phyloP scores from a whole-genome alignment of 2,797 vertebrate genomes.

The Peromyscus eremicus region DNA sequence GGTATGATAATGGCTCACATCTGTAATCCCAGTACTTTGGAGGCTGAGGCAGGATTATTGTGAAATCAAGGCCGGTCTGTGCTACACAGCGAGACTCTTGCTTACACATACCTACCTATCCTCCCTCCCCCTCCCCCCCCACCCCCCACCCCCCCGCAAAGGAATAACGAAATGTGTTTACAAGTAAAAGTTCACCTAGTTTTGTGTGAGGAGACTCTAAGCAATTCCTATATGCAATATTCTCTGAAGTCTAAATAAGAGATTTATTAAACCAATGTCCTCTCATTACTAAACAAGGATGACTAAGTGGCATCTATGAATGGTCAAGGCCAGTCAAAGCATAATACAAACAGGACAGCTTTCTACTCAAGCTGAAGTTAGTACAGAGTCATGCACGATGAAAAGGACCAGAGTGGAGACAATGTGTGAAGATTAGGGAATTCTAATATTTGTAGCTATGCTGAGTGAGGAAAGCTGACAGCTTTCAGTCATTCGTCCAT shows the following conservation, averaged over 20 bases:
- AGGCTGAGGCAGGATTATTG: background rate
- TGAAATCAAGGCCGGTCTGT: background rate
- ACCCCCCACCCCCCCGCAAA: too few species aligned
- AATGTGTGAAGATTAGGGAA: background rate
- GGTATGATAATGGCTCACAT: background rate
- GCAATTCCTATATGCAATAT: slow-evolving; percentile 3
- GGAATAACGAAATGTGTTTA: background rate
- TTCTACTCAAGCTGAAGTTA: background rate
- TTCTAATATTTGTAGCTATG: background rate
- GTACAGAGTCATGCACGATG: background rate
- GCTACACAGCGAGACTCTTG: background rate
- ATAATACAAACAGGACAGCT: background rate
- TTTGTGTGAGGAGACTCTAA: background rate
- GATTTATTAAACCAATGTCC: background rate
- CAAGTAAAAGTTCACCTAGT: background rate
- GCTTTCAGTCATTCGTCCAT: background rate
- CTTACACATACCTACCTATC: background rate
- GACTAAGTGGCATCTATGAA: background rate
- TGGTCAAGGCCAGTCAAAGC: background rate
- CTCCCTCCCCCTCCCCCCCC: too few species aligned
- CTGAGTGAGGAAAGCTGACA: background rate
- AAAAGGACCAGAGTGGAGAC: background rate
- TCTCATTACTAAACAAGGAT: background rate
- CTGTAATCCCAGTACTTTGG: background rate
- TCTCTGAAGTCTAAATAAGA: slow-evolving; percentile 22